Conservation (phyloP, 2,888 invertebrate species). For the Morpho helenor region DNA sequence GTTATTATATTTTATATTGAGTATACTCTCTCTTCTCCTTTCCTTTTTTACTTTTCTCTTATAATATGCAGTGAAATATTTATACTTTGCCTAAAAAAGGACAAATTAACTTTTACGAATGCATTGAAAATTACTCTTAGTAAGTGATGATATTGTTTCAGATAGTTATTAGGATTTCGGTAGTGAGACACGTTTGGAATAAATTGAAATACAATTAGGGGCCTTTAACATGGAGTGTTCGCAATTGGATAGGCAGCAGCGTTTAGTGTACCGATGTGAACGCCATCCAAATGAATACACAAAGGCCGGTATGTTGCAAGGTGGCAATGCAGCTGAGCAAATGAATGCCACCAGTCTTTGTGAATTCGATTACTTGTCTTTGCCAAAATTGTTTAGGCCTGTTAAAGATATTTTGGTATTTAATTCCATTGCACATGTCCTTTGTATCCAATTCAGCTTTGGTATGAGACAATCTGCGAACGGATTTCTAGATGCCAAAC, state of each 20-base stretch:
- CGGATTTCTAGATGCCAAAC: too few relatives aligned
- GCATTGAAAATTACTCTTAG: conserved; percentile 57
- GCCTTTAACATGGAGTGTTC: conserved; percentile 75
- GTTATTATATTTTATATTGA: too few relatives aligned
- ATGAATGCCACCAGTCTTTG: conserved; percentile 8
- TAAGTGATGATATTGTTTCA: conserved; percentile 70
- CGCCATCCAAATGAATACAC: conserved; percentile 70
- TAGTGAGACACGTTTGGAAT: conserved; percentile 76
- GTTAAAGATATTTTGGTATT: background rate
- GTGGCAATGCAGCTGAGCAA: conserved; percentile 9
- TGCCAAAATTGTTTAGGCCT: conserved; percentile 1
- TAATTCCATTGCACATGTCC: too few relatives aligned
- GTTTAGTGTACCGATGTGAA: conserved; percentile 61
- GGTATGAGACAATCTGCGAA: too few relatives aligned
- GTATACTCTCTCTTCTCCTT: too few relatives aligned
- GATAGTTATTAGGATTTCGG: conserved; percentile 74
- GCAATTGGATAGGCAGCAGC: conserved; percentile 65
- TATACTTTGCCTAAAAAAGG: too few relatives aligned
- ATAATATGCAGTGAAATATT: too few relatives aligned
- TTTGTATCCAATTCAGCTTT: too few relatives aligned
- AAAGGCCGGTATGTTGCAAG: conserved; percentile 46
- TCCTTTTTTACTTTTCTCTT: too few relatives aligned
- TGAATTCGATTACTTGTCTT: conserved; percentile 2
- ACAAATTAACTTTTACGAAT: background rate
- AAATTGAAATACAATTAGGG: conserved; percentile 77